Base-by-base conservation (phyloP, 1,140 invertebrate species). In the Leptinotarsa defecta region DNA sequence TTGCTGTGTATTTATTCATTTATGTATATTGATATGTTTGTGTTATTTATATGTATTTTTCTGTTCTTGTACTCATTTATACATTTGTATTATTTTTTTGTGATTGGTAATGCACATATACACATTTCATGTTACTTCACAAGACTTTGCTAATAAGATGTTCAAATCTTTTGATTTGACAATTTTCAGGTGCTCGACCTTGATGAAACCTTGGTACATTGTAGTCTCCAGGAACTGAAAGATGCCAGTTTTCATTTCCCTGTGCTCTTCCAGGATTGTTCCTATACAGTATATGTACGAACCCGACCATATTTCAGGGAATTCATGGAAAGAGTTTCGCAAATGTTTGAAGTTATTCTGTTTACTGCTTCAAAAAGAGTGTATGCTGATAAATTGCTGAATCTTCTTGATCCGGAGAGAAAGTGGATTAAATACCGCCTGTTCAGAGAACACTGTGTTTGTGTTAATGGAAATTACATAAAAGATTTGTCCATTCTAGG, bases 281-380 rank as follows among this genome's bases (percentile, higher is more conserved):
- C 85, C 34, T 86, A 86, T 74, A 92, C 94, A 81, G 95, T 98
- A 20, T 98, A 95, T 86, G 96, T 98, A 0, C 89, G 96, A 78
- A 97, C 96, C 4, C 89, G 97, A 72, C 97, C 97, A 0, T 94
- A 90, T 83, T 97, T 98, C 84, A 89, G 91, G 13, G 96, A 98
- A 87, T 99, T 99, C 87, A 89, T 99, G 76, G 94, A 97, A 81
- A 83, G 80, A 68, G 95, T 98, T 13, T 96, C 96, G 0, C 90
- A 94, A 17, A 84, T 95, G 57, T 99, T 96, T 87, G 97, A 99
- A 87, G 96, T 99, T 6, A 98, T 98, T 72, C 86, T 98, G 19
- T 99, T 98, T 86, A 99, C 97, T 2, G 97, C 97, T 13, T 96
- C 94, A 78, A 98, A 98, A 86, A 90, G 96, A 73, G 95, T 98